phyloP scores from a whole-genome alignment of 2,113 vertebrate species.

The Sorex fumeus region DNA sequence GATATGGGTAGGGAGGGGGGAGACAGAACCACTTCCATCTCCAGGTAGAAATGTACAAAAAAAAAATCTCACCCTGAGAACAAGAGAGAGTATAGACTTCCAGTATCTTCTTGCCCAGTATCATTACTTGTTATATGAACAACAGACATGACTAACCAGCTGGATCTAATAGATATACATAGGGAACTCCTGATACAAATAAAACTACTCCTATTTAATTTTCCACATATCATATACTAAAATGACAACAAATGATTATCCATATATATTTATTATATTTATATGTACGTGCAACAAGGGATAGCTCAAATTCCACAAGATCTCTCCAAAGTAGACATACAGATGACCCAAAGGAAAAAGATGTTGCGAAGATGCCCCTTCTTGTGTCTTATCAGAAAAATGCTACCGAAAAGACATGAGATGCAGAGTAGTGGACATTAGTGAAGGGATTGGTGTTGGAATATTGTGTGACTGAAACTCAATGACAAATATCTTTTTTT shows the following conservation, averaged over 20 bases:
- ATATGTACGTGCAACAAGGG: neutral
- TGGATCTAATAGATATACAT: neutral
- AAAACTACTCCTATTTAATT: neutral
- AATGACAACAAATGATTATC: neutral
- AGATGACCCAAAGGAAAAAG: too few species aligned
- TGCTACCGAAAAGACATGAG: too few species aligned
- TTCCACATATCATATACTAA: neutral
- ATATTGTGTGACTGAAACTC: too few species aligned
- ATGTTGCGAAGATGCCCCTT: too few species aligned
- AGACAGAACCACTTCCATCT: neutral
- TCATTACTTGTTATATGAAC: neutral
- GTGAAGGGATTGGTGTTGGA: too few species aligned
- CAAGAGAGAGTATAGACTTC: neutral
- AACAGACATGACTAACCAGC: neutral
- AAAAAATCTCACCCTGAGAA: neutral
- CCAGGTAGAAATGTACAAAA: neutral
- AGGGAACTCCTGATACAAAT: neutral
- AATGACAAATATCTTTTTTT: too few species aligned
- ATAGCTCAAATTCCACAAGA: neutral
- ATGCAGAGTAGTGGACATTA: too few species aligned
- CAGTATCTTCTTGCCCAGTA: neutral
- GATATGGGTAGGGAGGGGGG: neutral
- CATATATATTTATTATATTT: too few species aligned
- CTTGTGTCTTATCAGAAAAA: too few species aligned
- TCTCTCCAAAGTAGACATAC: too few species aligned